Conservation (phyloP, 1,140 invertebrate species). For the Zaprionus taronus region DNA sequence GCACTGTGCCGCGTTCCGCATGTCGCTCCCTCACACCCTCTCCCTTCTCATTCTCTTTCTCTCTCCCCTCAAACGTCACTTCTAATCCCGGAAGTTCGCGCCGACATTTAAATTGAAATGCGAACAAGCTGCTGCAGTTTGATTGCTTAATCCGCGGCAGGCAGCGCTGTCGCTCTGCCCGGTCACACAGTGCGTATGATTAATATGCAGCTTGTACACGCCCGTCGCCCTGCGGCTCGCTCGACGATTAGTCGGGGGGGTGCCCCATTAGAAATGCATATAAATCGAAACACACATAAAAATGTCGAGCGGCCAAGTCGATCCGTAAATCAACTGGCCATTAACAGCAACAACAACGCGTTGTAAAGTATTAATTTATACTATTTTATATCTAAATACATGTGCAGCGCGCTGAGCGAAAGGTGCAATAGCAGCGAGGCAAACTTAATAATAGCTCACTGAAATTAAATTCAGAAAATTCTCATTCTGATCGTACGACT, state of each 20-base stretch:
- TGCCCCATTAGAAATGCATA: slow-evolving; percentile 70
- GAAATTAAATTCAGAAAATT: slow-evolving; percentile 15
- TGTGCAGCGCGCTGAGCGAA: slow-evolving; percentile 4
- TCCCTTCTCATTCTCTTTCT: background rate
- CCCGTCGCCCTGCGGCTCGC: slow-evolving; percentile 18
- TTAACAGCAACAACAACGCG: slow-evolving; percentile 49
- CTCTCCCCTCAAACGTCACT: too few species aligned
- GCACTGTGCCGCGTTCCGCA: slow-evolving; percentile 11
- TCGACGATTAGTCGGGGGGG: slow-evolving; percentile 48
- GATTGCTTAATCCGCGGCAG: slow-evolving; percentile 61
- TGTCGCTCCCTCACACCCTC: background rate
- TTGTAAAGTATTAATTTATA: slow-evolving; percentile 48
- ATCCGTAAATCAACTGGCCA: slow-evolving; percentile 71
- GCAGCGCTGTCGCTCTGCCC: slow-evolving; percentile 10
- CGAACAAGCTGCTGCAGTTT: slow-evolving; percentile 58
- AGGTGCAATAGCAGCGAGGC: slow-evolving; percentile 3
- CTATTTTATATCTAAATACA: slow-evolving; percentile 31
- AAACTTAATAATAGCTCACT: slow-evolving; percentile 23
- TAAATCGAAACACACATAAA: slow-evolving; percentile 70
- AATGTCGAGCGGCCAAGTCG: slow-evolving; percentile 54
- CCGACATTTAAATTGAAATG: slow-evolving; percentile 69
- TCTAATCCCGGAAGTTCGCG: slow-evolving; percentile 71
- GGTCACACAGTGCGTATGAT: slow-evolving; percentile 65
- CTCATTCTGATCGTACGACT: slow-evolving; percentile 22
- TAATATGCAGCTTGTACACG: slow-evolving; percentile 52